Conservation (phyloP, 2,888 invertebrate genomes). For the Watsonalla cultraria region DNA sequence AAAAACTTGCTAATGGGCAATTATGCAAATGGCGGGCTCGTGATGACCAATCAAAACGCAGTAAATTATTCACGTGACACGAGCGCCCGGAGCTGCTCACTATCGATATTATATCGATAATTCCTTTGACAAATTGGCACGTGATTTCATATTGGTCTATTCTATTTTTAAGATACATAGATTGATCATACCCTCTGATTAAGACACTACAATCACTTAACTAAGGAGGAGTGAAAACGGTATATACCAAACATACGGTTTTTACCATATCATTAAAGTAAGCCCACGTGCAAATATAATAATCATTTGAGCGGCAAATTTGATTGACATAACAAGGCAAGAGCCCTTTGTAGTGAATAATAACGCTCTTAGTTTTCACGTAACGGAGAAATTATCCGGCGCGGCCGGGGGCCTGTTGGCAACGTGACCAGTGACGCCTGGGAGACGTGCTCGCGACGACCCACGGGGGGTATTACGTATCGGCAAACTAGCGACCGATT, state of each 20-base stretch:
- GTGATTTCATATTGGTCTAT: conserved; percentile 4
- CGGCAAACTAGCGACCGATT: neutral
- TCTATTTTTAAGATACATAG: no score
- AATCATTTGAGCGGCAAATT: neutral
- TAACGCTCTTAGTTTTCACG: conserved; percentile 8
- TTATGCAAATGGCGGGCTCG: conserved; percentile 61
- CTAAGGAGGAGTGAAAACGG: no score
- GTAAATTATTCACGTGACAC: conserved; percentile 63
- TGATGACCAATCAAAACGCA: conserved; percentile 69
- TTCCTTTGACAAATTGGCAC: conserved; percentile 8
- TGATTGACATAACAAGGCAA: conserved; percentile 9
- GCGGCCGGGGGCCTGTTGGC: conserved; percentile 21
- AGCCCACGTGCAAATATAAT: no score
- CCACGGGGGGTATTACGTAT: neutral
- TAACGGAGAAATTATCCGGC: conserved; percentile 26
- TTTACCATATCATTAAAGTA: no score
- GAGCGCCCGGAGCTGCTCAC: conserved; percentile 36
- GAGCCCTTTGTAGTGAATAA: conserved; percentile 4
- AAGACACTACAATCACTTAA: no score
- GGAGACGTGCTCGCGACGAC: conserved; percentile 18
- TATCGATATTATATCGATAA: conserved; percentile 21
- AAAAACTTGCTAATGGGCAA: conserved; percentile 70
- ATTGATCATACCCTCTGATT: no score
- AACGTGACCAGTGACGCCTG: conserved; percentile 27
- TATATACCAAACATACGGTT: no score